A percentile compares a stretch with the other conserved stretches of the same genome.
Evolutionary conservation across 2,888 invertebrate species (phyloP).

Genomic region (Eupithecia inturbata): DNA sequence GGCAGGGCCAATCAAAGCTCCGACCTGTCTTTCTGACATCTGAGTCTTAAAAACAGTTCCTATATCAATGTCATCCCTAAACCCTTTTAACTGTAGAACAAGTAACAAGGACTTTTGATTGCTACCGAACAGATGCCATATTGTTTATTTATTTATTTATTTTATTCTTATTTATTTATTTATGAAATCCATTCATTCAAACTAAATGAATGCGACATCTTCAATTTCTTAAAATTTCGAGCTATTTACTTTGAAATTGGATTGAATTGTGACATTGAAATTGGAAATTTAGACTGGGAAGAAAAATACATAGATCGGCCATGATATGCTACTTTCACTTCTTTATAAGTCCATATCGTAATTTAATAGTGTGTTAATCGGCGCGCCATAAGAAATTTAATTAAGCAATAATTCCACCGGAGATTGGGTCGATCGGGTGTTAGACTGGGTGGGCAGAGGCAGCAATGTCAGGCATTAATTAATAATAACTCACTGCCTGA

Average conservation of each 20-base stretch:
- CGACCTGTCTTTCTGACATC: background rate
- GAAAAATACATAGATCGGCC: background rate
- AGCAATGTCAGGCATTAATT: background rate
- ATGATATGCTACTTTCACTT: background rate
- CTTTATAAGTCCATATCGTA: background rate
- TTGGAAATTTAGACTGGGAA: background rate
- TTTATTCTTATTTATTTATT: no score
- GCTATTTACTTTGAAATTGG: background rate
- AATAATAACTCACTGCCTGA: background rate
- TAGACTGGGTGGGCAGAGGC: constrained; percentile 1
- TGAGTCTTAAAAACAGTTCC: background rate
- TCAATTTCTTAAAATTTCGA: background rate
- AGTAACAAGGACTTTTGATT: background rate
- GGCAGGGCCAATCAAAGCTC: background rate
- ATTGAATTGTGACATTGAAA: background rate
- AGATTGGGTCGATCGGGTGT: background rate
- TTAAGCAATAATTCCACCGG: constrained; percentile 9
- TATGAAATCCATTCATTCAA: no score
- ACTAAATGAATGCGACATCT: background rate
- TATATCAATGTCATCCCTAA: background rate
- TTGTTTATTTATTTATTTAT: no score
- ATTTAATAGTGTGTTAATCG: background rate
- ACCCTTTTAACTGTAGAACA: background rate
- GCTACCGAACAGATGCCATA: no score
- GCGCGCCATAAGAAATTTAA: background rate